A percentile compares a stretch with the other conserved stretches of the same genome.
These are phyloP conservation scores for Actias luna DNA, from an alignment of 2,888 invertebrate species.

Conservation along the genomic window DNA sequence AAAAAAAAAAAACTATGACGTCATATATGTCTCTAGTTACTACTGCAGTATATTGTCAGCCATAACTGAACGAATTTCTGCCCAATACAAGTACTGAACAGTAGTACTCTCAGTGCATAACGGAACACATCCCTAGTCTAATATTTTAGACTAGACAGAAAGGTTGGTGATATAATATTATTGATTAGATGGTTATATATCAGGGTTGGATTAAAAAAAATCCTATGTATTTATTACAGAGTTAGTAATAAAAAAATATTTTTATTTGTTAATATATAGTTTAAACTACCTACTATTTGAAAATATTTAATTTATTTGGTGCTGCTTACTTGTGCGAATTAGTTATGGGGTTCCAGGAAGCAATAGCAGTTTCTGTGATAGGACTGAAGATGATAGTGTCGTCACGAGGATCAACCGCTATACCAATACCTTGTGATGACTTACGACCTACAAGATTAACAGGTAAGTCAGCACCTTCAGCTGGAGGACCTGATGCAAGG, in stretches of 20 bases:
- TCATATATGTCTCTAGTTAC: no score
- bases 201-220: background rate
- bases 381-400: slow-evolving; percentile 90
- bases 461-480: slow-evolving; percentile 86
- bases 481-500: slow-evolving; percentile 87
- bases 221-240: background rate
- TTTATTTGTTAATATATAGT: background rate
- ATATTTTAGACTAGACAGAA: background rate
- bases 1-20: no score
- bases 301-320: no score
- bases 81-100: no score
- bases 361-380: slow-evolving; percentile 89
- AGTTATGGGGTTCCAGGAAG: slow-evolving; percentile 88
- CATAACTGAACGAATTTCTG: no score
- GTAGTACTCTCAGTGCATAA: no score
- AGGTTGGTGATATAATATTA: background rate
- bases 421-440: slow-evolving; percentile 90
- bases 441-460: slow-evolving; percentile 90
- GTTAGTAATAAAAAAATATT: background rate
- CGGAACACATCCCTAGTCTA: no score
- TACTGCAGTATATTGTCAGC: no score
- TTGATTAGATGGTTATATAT: background rate
- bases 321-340: slow-evolving; percentile 86
- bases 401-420: slow-evolving; percentile 87
- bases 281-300: background rate